A percentile compares a stretch with the other conserved stretches of the same genome.
Conservation (phyloP, 30 jellyfish, hydroid and myxozoan species). For the Aurelia coerulea region DNA sequence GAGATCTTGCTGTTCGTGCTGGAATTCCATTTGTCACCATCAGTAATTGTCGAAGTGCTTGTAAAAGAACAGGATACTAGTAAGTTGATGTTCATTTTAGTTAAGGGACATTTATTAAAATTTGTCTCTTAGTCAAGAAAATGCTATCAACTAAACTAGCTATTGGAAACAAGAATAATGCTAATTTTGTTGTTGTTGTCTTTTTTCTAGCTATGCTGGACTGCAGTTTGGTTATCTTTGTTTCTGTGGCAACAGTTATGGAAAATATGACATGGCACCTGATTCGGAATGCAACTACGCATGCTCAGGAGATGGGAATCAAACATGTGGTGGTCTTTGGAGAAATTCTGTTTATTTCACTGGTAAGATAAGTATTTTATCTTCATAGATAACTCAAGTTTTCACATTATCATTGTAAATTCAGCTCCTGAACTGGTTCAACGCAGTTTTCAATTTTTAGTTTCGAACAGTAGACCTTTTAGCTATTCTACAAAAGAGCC, state of each 20-base stretch:
- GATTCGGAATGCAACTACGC: constrained; percentile 92
- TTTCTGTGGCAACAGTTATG: constrained; percentile 97
- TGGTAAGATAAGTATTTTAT: constrained; percentile 40
- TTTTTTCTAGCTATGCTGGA: constrained; percentile 89
- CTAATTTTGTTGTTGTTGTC: too few relatives aligned
- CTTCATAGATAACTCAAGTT: too few relatives aligned
- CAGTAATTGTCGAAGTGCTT: constrained; percentile 91
- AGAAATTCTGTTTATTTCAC: constrained; percentile 85
- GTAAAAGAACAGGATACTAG: constrained; percentile 97
- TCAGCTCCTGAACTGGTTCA: too few relatives aligned
- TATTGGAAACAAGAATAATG: too few relatives aligned
- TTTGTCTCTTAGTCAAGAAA: too few relatives aligned
- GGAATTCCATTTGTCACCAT: constrained; percentile 98
- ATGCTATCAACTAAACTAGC: too few relatives aligned
- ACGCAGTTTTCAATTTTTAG: too few relatives aligned
- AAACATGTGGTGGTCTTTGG: constrained; percentile 99
- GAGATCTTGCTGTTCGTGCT: constrained; percentile 98
- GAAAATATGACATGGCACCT: constrained; percentile 95
- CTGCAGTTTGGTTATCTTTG: constrained; percentile 98
- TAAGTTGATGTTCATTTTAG: constrained; percentile 23
- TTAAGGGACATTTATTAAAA: not conserved
- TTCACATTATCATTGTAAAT: too few relatives aligned
- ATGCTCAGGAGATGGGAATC: constrained; percentile 94
- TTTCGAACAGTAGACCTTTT: too few relatives aligned
- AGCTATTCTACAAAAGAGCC: too few relatives aligned